Conservation (phyloP, 2,888 invertebrate species). For the Tachina fera region DNA sequence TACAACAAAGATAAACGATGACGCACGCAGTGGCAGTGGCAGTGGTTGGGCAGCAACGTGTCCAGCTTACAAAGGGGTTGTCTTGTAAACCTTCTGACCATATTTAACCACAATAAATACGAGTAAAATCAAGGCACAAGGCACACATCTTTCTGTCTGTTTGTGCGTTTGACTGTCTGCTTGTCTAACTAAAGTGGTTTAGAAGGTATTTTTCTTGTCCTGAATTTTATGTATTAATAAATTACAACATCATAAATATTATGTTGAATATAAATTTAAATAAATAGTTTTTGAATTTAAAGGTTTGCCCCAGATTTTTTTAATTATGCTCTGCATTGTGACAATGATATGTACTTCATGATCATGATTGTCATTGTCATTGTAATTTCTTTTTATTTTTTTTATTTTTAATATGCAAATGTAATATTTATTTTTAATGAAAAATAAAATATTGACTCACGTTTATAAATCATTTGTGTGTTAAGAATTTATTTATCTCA, state of each 20-base stretch:
- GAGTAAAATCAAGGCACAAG: neutral
- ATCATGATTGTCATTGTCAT: slow-evolving; percentile 36
- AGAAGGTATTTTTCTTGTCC: no score
- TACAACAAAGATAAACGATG: no score
- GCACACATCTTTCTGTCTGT: neutral
- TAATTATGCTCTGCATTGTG: slow-evolving; percentile 33
- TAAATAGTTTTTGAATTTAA: slow-evolving; percentile 2
- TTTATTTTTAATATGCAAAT: slow-evolving; percentile 2
- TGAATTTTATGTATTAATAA: no score
- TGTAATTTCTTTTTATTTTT: no score
- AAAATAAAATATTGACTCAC: slow-evolving; percentile 55
- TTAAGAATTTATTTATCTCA: slow-evolving; percentile 8
- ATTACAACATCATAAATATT: neutral
- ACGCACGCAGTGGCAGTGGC: no score
- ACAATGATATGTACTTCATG: slow-evolving; percentile 55
- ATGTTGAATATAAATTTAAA: neutral
- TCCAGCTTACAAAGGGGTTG: no score
- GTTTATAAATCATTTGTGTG: slow-evolving; percentile 37
- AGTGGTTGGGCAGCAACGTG: no score
- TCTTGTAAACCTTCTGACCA: neutral
- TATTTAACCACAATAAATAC: slow-evolving; percentile 13
- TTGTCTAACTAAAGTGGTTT: slow-evolving; percentile 25
- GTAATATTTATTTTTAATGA: slow-evolving; percentile 3
- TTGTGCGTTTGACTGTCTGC: neutral
- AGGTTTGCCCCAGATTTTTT: slow-evolving; percentile 33